A percentile compares a stretch with the other conserved stretches of the same genome.
Evolutionary conservation across 2,113 vertebrate genomes (phyloP).

Genomic region (Gobiocypris rarus): DNA sequence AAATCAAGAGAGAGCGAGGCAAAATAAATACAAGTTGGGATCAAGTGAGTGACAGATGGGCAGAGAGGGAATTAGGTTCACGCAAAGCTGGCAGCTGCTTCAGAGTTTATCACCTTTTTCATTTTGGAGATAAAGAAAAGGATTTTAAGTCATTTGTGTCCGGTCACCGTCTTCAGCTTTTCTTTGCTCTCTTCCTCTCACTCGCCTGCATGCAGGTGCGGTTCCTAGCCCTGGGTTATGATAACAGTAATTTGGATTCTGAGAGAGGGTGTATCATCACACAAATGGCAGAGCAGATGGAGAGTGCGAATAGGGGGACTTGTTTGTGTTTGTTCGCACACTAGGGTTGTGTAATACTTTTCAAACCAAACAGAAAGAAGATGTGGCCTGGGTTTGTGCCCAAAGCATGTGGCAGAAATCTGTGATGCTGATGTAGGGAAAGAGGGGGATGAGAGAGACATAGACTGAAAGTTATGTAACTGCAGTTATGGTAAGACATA

Average conservation of each 20-base stretch:
- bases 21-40: neutral
- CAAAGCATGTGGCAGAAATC: slow-evolving; percentile 35
- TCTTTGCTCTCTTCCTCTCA: neutral
- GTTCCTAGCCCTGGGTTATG: slow-evolving; percentile 4
- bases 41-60: slow-evolving; percentile 34
- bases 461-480: slow-evolving; percentile 3
- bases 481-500: neutral
- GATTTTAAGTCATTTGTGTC: slow-evolving; percentile 6
- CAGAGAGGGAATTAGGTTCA: slow-evolving; percentile 2
- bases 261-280: slow-evolving; percentile 37
- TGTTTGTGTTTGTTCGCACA: slow-evolving; percentile 8
- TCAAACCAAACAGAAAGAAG: slow-evolving; percentile 44
- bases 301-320: neutral
- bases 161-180: slow-evolving; percentile 11
- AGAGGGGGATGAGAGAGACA: neutral
- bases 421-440: slow-evolving; percentile 10
- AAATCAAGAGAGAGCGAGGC: neutral
- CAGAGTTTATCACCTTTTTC: slow-evolving; percentile 17
- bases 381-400: slow-evolving; percentile 32
- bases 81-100: slow-evolving; percentile 4
- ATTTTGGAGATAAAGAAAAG: neutral
- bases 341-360: slow-evolving; percentile 56
- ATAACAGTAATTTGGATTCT: slow-evolving; percentile 59
- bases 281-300: slow-evolving; percentile 59
- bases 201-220: slow-evolving; percentile 4